These are phyloP conservation scores for Gallinago solitaria DNA, from an alignment of 2,797 vertebrate genomes.

Conservation along the genomic window DNA sequence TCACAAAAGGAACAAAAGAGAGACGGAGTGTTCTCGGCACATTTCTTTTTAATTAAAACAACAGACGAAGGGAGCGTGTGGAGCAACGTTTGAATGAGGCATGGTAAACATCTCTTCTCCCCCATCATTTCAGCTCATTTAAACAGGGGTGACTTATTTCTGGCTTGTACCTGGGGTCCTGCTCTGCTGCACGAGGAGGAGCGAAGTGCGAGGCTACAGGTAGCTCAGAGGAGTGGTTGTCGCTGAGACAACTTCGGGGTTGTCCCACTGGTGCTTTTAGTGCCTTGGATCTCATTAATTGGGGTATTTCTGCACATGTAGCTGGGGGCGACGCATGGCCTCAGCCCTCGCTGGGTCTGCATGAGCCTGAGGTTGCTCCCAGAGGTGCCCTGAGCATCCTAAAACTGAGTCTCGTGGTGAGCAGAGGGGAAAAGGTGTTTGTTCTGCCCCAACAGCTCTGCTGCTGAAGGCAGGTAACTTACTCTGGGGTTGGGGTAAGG, in stretches of 20 bases:
- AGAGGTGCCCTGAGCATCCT: neutral
- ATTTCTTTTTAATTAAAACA: constrained; percentile 57
- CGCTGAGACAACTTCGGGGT: too few species aligned
- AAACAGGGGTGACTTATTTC: neutral
- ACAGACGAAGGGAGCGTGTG: neutral
- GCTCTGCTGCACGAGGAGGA: neutral
- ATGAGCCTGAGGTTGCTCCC: neutral
- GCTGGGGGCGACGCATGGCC: accelerated
- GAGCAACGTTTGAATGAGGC: neutral
- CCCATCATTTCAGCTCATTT: neutral
- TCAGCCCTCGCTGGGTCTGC: accelerated
- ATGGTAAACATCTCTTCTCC: neutral
- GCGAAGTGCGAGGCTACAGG: neutral
- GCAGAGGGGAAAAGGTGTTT: neutral
- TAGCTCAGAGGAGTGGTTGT: neutral
- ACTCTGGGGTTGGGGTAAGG: neutral
- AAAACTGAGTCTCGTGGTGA: neutral
- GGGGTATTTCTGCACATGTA: neutral
- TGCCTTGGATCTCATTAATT: neutral
- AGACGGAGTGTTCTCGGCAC: neutral
- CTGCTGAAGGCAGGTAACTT: neutral
- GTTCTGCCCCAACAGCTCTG: neutral
- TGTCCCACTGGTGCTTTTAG: neutral
- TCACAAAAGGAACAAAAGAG: constrained; percentile 40
- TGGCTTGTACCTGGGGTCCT: neutral